Evolutionary conservation across 2,888 invertebrate species (phyloP).

Genomic region (Lycocerus yunnanus): DNA sequence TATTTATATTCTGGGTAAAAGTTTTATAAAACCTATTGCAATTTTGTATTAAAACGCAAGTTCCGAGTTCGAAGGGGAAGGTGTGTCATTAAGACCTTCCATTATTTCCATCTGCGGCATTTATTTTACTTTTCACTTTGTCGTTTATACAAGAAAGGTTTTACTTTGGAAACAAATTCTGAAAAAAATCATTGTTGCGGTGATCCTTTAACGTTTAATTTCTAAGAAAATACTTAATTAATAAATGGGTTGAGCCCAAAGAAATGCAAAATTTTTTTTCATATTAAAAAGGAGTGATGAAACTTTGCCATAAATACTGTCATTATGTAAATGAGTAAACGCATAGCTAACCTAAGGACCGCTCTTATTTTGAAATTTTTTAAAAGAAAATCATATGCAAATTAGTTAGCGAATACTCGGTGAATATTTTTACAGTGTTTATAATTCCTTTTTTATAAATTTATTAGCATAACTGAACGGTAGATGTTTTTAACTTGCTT

Average conservation of each 20-base stretch:
- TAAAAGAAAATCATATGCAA: constrained; percentile 55
- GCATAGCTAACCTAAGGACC: constrained; percentile 51
- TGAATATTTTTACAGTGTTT: constrained; percentile 58
- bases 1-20: constrained; percentile 53
- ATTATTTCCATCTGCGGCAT: constrained; percentile 57
- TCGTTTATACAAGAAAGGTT: constrained; percentile 42
- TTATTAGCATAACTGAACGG: constrained; percentile 55
- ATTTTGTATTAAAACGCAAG: constrained; percentile 52
- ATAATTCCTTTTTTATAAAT: constrained; percentile 55
- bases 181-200: constrained; percentile 14
- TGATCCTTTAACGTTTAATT: constrained; percentile 21
- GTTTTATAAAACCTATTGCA: constrained; percentile 52
- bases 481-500: constrained; percentile 36
- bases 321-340: constrained; percentile 52
- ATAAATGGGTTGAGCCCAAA: constrained; percentile 15
- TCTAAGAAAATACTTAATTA: constrained; percentile 17
- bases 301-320: constrained; percentile 45
- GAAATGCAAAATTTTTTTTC: constrained; percentile 17
- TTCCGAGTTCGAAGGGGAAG: constrained; percentile 31
- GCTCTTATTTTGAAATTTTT: constrained; percentile 46
- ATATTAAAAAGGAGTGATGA: constrained; percentile 30
- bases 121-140: constrained; percentile 51
- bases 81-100: constrained; percentile 54
- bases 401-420: constrained; percentile 53
- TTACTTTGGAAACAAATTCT: constrained; percentile 34